phyloP scores from a whole-genome alignment of 2,797 vertebrate species.

The Sebastolobus altivelis region DNA sequence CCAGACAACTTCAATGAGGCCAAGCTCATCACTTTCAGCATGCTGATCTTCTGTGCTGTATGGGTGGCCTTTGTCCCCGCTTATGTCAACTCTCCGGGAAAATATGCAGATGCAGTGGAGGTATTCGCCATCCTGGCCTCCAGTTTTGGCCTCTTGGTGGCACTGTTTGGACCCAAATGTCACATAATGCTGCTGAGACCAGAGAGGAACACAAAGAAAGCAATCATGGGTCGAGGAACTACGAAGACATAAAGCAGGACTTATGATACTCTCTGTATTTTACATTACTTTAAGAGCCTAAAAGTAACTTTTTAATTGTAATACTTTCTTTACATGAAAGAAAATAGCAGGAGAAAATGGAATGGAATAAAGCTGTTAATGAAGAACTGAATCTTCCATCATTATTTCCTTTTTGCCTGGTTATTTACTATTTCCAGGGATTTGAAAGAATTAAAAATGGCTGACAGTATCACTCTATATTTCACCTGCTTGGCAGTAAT shows the following conservation, averaged over 20 bases:
- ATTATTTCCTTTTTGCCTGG: neutral
- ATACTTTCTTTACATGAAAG: neutral
- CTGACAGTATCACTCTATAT: too few species aligned
- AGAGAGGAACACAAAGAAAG: slow-evolving; percentile 26
- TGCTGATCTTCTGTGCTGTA: slow-evolving; percentile 80
- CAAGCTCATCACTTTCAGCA: slow-evolving; percentile 77
- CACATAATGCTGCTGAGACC: neutral
- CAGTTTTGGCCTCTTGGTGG: neutral
- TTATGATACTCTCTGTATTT: neutral
- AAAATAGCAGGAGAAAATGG: neutral
- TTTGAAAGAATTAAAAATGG: neutral
- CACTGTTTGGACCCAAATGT: neutral
- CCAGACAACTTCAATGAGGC: neutral
- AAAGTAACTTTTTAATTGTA: neutral
- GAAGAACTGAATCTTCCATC: neutral
- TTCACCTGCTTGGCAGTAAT: too few species aligned
- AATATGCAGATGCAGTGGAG: neutral
- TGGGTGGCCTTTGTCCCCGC: slow-evolving; percentile 69
- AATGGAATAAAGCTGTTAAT: neutral
- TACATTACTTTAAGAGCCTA: neutral
- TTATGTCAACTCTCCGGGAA: neutral
- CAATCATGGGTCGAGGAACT: slow-evolving; percentile 56
- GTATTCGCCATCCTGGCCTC: slow-evolving; percentile 41
- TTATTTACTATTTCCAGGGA: neutral
- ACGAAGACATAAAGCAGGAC: neutral